Base-by-base conservation (phyloP, 2,888 invertebrate genomes). In the Xylota segnis region DNA sequence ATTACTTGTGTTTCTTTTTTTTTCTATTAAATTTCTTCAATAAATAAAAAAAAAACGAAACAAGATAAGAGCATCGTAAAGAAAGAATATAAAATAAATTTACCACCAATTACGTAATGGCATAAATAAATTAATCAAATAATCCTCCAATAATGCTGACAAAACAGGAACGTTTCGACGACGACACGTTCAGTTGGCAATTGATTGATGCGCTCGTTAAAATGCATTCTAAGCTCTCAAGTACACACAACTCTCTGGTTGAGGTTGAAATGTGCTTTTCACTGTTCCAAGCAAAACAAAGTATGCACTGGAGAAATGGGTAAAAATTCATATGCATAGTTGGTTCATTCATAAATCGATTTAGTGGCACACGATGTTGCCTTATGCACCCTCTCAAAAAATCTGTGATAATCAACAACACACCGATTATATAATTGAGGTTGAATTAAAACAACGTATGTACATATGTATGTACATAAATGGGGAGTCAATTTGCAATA, bases 341-440 rank as follows among this genome's bases (percentile, higher is more conserved):
- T 23, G 2, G 23, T 86, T 71, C 81, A 86, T 86, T 86, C 81
- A 86, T 86, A 86, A 86, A 82, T 86, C 86, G 86, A 86, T 86
- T 81, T 61, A 71, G 71, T 70, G 58, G 37, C 65, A 50, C 10
- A 61, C 18, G 27, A 32, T 4, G 12, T 18, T 65, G 32, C 61
- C 14, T 9, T 43, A 16, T 52, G 23, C 65, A 58, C 29, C 27
- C 54, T 32, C 54, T 32, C 29, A 10, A 66, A 47, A 65, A 50
- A 71, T 61, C 37, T 43, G 63, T 61, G 34, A 71, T 52, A 70
- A 71, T 66, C 58, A 71, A 37, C 54, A 71, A 14, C 72, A 65
- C 66, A 63, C 47, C 47, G 72, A 86, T 86, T 81, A 86, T 86
- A 81, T 77, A 86, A 86, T 86, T 82, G 61, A 70, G 61, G 37